A percentile compares a stretch with the other conserved stretches of the same genome.
Evolutionary conservation across 2,113 vertebrate genomes (phyloP).

Genomic region (Phyllopteryx taeniolatus): DNA sequence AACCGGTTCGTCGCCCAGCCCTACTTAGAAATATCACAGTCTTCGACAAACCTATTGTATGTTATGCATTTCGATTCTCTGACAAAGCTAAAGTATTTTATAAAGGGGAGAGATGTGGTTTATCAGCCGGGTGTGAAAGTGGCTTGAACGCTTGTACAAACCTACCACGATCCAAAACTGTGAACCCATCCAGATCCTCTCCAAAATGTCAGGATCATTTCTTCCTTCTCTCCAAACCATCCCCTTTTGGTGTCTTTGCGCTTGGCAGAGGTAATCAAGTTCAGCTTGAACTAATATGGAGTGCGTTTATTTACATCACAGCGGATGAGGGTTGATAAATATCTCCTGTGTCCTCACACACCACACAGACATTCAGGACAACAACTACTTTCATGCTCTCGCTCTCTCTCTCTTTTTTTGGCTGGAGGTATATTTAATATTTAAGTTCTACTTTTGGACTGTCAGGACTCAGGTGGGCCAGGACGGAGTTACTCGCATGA

Average conservation of each 20-base stretch:
- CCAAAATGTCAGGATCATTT: neutral
- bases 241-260: neutral
- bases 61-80: too few species aligned
- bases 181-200: neutral
- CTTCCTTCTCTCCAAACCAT: neutral
- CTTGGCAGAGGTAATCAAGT: neutral
- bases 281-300: neutral
- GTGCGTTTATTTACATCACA: neutral
- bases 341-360: neutral
- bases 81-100: too few species aligned
- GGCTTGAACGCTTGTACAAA: neutral
- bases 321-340: neutral
- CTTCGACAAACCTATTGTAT: too few species aligned
- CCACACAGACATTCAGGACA: neutral
- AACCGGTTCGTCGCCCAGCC: too few species aligned
- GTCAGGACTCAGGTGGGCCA: constrained; percentile 19
- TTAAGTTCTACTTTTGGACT: constrained; percentile 19
- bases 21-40: too few species aligned
- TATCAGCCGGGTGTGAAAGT: too few species aligned
- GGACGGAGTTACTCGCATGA: neutral
- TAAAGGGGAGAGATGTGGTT: too few species aligned
- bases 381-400: neutral
- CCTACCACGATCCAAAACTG: neutral
- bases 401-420: neutral
- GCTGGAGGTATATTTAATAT: constrained; percentile 25